Evolutionary conservation across 2,797 vertebrate species (phyloP).

Genomic region (Bryconaethiops microstoma): DNA sequence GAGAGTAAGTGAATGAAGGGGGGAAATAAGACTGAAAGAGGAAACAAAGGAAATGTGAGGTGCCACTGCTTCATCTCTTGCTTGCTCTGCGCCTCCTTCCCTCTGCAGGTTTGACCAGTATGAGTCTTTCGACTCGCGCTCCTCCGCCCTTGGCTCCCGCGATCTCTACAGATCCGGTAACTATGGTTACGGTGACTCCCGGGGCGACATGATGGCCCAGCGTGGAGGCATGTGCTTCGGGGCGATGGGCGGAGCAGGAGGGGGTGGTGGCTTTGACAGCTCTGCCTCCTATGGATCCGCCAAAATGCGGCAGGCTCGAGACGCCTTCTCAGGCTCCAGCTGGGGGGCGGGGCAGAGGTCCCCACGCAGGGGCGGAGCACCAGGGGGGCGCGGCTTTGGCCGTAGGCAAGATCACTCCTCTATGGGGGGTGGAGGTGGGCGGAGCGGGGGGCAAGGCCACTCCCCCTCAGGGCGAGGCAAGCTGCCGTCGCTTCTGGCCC

Average conservation of each 20-base stretch:
- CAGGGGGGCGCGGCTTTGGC: constrained; percentile 79
- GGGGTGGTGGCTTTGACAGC: constrained; percentile 74
- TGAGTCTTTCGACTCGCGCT: constrained; percentile 89
- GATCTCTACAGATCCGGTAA: constrained; percentile 89
- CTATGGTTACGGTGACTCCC: constrained; percentile 87
- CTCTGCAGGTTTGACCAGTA: constrained; percentile 90
- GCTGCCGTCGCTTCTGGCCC: constrained; percentile 92
- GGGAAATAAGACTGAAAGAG: constrained; percentile 8
- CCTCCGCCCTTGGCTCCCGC: constrained; percentile 83
- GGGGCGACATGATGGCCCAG: constrained; percentile 82
- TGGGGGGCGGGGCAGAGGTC: constrained; percentile 80
- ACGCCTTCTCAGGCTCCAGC: constrained; percentile 80
- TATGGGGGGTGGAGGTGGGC: constrained; percentile 77
- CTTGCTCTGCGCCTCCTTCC: constrained; percentile 69
- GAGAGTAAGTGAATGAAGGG: constrained; percentile 22
- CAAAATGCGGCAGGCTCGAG: constrained; percentile 84
- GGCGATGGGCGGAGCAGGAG: constrained; percentile 72
- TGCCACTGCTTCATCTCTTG: constrained; percentile 53
- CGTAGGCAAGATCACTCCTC: constrained; percentile 79
- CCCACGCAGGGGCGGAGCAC: constrained; percentile 79
- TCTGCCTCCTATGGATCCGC: constrained; percentile 81
- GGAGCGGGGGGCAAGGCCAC: constrained; percentile 68
- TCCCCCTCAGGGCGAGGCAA: constrained; percentile 72
- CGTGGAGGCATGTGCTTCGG: constrained; percentile 80
- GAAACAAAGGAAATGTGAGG: constrained; percentile 32